Evolutionary conservation across 2,113 vertebrate genomes (phyloP).

Genomic region (Perccottus glenii): DNA sequence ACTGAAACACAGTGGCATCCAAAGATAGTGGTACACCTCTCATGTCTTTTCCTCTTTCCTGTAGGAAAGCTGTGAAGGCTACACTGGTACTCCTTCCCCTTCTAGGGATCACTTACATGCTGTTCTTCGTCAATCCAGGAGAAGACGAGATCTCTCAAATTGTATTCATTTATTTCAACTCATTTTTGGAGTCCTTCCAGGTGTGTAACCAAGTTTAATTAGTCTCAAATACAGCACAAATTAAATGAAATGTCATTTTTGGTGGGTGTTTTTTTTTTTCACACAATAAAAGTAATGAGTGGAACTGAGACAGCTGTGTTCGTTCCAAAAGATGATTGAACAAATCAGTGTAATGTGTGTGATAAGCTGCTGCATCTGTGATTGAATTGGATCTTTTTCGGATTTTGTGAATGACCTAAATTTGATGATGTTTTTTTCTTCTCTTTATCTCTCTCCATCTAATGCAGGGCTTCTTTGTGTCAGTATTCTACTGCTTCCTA

Average conservation of each 20-base stretch:
- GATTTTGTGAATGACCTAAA: constrained; percentile 16
- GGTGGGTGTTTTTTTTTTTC: neutral
- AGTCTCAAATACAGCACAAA: too few relatives aligned
- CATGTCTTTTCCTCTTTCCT: neutral
- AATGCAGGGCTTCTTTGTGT: constrained; percentile 90
- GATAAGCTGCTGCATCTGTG: constrained; percentile 30
- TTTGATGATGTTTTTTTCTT: constrained; percentile 29
- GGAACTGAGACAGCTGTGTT: neutral
- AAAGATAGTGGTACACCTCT: neutral
- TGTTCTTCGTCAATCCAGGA: constrained; percentile 97
- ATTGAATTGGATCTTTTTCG: constrained; percentile 33
- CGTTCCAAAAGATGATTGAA: constrained; percentile 20
- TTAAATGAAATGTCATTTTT: neutral
- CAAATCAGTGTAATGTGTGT: constrained; percentile 2
- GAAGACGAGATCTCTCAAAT: constrained; percentile 94
- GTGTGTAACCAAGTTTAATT: constrained; percentile 62
- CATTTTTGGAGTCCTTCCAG: constrained; percentile 97
- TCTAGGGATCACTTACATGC: constrained; percentile 98
- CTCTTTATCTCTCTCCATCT: constrained; percentile 31
- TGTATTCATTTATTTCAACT: constrained; percentile 99
- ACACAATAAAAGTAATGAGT: constrained; percentile 19
- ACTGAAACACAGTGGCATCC: neutral
- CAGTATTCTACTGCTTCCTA: constrained; percentile 92
- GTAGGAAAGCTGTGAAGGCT: constrained; percentile 97
- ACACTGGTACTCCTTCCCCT: constrained; percentile 95